A percentile compares a stretch with the other conserved stretches of the same genome.
These are phyloP conservation scores for Hyperoodon ampullatus DNA, from an alignment of 2,113 vertebrate species.

Conservation along the genomic window DNA sequence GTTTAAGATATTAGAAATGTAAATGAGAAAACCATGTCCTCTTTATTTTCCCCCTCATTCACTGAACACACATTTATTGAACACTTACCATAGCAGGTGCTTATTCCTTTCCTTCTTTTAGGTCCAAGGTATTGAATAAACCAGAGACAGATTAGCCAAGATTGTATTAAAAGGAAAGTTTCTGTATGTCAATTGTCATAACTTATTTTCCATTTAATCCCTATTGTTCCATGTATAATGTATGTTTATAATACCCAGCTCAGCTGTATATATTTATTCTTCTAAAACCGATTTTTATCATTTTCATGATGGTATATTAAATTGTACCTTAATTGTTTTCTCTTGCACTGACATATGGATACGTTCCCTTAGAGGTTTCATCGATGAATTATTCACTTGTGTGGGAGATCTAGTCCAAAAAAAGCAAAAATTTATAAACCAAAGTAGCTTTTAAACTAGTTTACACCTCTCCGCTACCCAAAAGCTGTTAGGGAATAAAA, in stretches of 20 bases:
- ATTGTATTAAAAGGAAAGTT: neutral
- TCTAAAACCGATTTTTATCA: conserved; percentile 33
- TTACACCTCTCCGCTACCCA: neutral
- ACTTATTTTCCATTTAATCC: conserved; percentile 43
- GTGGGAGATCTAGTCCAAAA: conserved; percentile 89
- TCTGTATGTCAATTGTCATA: neutral
- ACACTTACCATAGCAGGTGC: neutral
- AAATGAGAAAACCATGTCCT: conserved; percentile 24
- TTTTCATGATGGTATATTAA: conserved; percentile 29
- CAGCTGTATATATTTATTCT: conserved; percentile 9
- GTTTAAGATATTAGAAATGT: conserved; percentile 38
- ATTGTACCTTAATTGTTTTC: conserved; percentile 90
- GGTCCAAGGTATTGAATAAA: neutral
- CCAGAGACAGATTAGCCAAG: neutral
- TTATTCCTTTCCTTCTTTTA: conserved; percentile 5
- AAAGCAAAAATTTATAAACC: neutral
- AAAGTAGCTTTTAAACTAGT: neutral
- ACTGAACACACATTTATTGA: neutral
- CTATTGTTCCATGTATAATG: neutral
- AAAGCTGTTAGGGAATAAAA: neutral
- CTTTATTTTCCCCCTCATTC: neutral
- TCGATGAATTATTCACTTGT: conserved; percentile 84
- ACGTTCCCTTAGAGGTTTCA: conserved; percentile 89
- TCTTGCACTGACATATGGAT: conserved; percentile 85
- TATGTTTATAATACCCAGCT: neutral